Percentiles rank a stretch among this genome's conserved stretches.
Evolutionary conservation across 2,113 vertebrate genomes (phyloP).

Genomic region (Odobenus rosmarus): DNA sequence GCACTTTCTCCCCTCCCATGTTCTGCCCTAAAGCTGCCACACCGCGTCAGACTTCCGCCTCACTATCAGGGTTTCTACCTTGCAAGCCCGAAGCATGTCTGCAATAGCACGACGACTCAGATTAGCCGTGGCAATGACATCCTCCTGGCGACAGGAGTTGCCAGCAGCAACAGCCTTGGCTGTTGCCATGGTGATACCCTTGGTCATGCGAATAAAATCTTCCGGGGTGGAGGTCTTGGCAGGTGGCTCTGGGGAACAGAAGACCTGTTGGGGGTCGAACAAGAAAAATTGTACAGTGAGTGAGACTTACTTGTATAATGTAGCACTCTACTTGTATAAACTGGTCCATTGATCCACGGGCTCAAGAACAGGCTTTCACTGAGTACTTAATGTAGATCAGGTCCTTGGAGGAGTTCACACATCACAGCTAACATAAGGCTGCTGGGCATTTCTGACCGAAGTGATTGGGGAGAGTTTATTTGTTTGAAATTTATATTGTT

Average conservation of each 20-base stretch:
- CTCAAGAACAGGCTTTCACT: background rate
- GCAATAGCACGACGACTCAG: conserved; percentile 96
- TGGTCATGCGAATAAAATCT: conserved; percentile 98
- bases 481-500: background rate
- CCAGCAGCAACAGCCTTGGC: conserved; percentile 98
- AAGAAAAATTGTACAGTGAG: background rate
- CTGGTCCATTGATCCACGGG: background rate
- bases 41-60: background rate
- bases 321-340: background rate
- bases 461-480: background rate
- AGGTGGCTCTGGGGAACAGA: conserved; percentile 93
- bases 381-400: background rate
- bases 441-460: background rate
- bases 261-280: conserved; percentile 87
- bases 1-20: background rate
- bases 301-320: background rate
- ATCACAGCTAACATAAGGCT: background rate
- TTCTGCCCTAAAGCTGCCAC: background rate
- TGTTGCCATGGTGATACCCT: conserved; percentile 98
- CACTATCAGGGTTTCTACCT: conserved; percentile 85
- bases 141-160: conserved; percentile 98
- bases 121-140: conserved; percentile 97
- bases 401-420: background rate
- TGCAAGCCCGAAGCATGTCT: conserved; percentile 97
- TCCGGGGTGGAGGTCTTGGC: conserved; percentile 95